Evolutionary conservation across 2,888 invertebrate genomes (phyloP).

Genomic region (Ferdinandea cuprea): DNA sequence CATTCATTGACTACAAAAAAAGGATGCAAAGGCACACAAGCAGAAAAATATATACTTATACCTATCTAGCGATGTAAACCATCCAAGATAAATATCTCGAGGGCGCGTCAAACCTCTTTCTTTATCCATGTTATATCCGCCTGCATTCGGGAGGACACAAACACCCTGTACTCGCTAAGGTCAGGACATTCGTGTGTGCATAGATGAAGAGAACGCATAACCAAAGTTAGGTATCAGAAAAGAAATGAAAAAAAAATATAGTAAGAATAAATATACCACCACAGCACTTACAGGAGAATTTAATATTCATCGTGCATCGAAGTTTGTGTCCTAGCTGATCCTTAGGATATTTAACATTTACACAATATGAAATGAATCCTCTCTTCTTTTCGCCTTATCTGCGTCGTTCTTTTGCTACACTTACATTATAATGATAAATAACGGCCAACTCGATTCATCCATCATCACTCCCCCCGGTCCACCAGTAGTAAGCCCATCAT

Average conservation of each 20-base stretch:
- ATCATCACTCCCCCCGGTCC: too few species aligned
- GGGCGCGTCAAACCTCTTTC: conserved; percentile 2
- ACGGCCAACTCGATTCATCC: neutral
- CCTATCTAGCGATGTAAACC: neutral
- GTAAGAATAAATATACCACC: too few species aligned
- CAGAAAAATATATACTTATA: conserved; percentile 5
- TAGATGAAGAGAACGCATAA: conserved; percentile 27
- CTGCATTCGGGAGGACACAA: conserved; percentile 21
- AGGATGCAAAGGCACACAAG: neutral
- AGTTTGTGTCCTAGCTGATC: conserved; percentile 29
- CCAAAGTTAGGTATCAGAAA: conserved; percentile 32
- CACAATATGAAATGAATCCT: conserved; percentile 20
- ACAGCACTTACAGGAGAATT: conserved; percentile 47
- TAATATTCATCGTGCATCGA: conserved; percentile 49
- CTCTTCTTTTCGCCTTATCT: conserved; percentile 9
- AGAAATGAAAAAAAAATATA: too few species aligned
- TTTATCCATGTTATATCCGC: neutral
- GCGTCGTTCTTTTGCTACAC: neutral
- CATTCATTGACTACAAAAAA: neutral
- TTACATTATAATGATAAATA: conserved; percentile 4
- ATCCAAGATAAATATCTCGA: conserved; percentile 47
- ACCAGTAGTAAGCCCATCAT: too few species aligned
- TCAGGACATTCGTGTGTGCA: neutral
- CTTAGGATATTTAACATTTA: conserved; percentile 34
- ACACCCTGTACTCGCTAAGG: neutral